Evolutionary conservation across 1,140 invertebrate genomes (phyloP).

Genomic region (Drosophila parabipectinata): DNA sequence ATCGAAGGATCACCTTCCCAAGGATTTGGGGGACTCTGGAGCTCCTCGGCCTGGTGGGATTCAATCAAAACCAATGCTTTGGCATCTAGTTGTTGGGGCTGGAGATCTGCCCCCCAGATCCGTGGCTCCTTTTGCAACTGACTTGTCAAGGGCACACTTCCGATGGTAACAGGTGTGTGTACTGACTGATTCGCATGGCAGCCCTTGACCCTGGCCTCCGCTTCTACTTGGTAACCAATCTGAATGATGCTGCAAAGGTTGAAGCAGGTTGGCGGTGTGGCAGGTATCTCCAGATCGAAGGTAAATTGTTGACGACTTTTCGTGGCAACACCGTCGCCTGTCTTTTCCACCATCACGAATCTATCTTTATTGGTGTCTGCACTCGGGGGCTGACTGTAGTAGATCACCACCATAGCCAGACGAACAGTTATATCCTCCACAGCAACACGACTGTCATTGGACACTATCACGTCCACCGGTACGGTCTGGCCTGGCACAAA

Average conservation of each 20-base stretch:
- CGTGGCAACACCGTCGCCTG: conserved; percentile 84
- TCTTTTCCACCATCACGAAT: conserved; percentile 85
- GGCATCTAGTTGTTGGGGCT: conserved; percentile 51
- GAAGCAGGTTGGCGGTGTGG: conserved; percentile 89
- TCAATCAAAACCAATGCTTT: conserved; percentile 52
- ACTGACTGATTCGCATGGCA: conserved; percentile 84
- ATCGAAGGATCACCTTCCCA: conserved; percentile 57
- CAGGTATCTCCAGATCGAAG: conserved; percentile 86
- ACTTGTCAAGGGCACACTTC: conserved; percentile 85
- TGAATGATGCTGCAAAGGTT: conserved; percentile 89
- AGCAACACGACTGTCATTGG: conserved; percentile 84
- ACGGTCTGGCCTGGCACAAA: conserved; percentile 76
- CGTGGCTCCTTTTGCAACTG: conserved; percentile 38
- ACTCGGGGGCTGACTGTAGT: conserved; percentile 84
- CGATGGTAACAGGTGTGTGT: conserved; percentile 85
- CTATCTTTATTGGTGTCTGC: conserved; percentile 85
- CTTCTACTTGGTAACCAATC: conserved; percentile 88
- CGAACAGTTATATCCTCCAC: conserved; percentile 84
- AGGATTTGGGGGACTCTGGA: conserved; percentile 12
- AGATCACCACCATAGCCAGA: conserved; percentile 84
- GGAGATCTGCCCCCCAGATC: conserved; percentile 30
- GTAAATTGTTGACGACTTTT: conserved; percentile 55
- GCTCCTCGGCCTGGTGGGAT: background rate
- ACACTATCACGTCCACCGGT: conserved; percentile 52
- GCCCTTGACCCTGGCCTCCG: conserved; percentile 84